Percentiles rank a stretch among this genome's conserved stretches.
These are phyloP conservation scores for Desmodus rotundus DNA, from an alignment of 2,113 vertebrate genomes.

Conservation along the genomic window DNA sequence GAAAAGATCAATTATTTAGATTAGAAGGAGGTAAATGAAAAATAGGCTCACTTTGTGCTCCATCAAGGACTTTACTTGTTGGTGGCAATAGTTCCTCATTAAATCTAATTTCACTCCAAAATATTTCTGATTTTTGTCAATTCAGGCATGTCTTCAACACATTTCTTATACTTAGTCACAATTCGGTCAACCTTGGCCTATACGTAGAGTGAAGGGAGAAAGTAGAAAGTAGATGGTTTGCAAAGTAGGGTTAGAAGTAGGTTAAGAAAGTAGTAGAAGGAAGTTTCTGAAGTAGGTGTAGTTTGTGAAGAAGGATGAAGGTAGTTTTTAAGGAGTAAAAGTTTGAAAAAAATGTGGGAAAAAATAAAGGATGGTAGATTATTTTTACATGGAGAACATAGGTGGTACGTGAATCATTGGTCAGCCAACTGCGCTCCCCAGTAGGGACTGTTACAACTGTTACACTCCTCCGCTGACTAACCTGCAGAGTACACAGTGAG, in stretches of 20 bases:
- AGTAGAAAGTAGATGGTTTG: too few species aligned
- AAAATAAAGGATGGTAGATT: not conserved
- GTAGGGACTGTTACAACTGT: accelerated
- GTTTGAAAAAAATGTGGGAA: not conserved
- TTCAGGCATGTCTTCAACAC: too few species aligned
- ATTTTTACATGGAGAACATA: not conserved
- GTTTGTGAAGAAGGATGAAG: not conserved
- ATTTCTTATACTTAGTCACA: not conserved
- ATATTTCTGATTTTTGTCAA: not conserved
- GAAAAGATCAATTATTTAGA: too few species aligned
- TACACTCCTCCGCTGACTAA: too few species aligned
- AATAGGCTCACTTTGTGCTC: too few species aligned
- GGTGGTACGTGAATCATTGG: not conserved
- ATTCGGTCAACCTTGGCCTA: not conserved
- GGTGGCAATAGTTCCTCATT: too few species aligned
- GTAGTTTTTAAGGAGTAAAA: not conserved
- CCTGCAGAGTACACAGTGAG: accelerated
- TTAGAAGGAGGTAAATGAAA: too few species aligned
- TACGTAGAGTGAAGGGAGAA: not conserved
- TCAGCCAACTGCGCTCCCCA: not conserved
- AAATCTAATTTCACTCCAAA: not conserved
- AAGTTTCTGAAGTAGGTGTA: not conserved
- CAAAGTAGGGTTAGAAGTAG: too few species aligned
- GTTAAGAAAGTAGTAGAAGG: too few species aligned
- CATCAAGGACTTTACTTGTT: too few species aligned